Evolutionary conservation across 2,888 invertebrate genomes (phyloP), one percentile per base, ranked within the genome.

Genomic region (Idaea straminata): DNA sequence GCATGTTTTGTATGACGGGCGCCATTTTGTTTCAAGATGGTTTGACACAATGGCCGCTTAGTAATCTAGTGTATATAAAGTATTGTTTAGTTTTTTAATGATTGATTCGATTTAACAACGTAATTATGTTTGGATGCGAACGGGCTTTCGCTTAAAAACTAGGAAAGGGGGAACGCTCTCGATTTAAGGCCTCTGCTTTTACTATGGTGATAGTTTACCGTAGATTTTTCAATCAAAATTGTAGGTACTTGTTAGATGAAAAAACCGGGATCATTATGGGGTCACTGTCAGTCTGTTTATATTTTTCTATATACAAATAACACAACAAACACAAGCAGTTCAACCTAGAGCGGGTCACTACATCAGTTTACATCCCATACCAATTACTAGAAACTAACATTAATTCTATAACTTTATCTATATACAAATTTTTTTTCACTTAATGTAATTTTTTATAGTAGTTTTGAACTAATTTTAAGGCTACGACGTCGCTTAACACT

Each of bases 391-490:
- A 81, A 74, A 72, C 85, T 90, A 87, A 84, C 76, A 84, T 85
- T 89, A 89, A 85, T 82, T 85, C 88, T 89, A 89, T 25, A 83
- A 81, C 77, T 72, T 85, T 83, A 77, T 80, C 81, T 91, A 91
- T 91, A 83, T 91, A 91, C 89, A 90, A 72, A 73, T 79, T 80
- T 79, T 77, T 74, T 79, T 83, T 85, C 85, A 82, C 81, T 83
- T 82, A 59, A 25, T 16, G 58, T 58, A 59, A 16, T 59, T 34
- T 79, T 83, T 86, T 82, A 84, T 80, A 85, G 85, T 91, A 92
- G 90, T 91, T 92, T 92, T 92, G 92, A 92, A 92, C 92, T 92
- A 92, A 88, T 89, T 89, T 86, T 92, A 92, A 92, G 92, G 92
- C 92, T 92, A 92, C 91, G 86, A 88, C 84, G 84, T 88, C 85